Percentiles rank a stretch among this genome's conserved stretches.
phyloP scores from a whole-genome alignment of 2,888 invertebrate genomes.

The Poecilobothrus nobilitatus region DNA sequence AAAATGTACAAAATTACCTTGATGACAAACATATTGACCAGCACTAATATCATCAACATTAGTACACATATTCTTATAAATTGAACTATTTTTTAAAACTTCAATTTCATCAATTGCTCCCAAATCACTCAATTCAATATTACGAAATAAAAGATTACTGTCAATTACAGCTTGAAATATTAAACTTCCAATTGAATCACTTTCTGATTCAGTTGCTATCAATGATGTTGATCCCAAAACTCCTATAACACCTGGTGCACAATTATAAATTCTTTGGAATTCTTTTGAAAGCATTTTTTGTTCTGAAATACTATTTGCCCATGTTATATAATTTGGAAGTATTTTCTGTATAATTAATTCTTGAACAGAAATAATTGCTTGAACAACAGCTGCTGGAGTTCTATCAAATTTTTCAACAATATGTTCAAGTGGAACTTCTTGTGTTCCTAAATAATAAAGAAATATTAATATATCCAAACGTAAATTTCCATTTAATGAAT shows the following conservation, averaged over 20 bases:
- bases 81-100: slow-evolving; percentile 1
- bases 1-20: background rate
- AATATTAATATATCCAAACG: background rate
- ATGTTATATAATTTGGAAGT: slow-evolving; percentile 1
- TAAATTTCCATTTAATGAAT: background rate
- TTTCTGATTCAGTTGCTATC: background rate
- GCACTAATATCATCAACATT: slow-evolving; percentile 1
- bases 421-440: slow-evolving; percentile 1
- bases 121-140: background rate
- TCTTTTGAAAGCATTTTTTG: background rate
- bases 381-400: background rate
- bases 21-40: background rate
- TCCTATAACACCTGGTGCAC: background rate
- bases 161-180: background rate
- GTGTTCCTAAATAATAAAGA: background rate
- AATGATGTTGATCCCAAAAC: background rate
- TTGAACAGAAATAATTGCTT: background rate
- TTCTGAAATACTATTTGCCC: background rate
- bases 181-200: slow-evolving; percentile 4
- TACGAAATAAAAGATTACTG: background rate
- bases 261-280: background rate
- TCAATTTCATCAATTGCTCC: background rate
- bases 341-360: background rate
- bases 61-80: background rate
- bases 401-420: slow-evolving; percentile 1